A percentile compares a stretch with the other conserved stretches of the same genome.
These are phyloP conservation scores for Mus musculus DNA, from an alignment of 2,113 vertebrate genomes.

Conservation along the genomic window GRCm39 chr1:160910001-160910500, in stretches of 20 bases:
- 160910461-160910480: conserved; percentile 86
- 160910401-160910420: conserved; percentile 36
- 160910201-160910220: accelerated
- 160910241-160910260: neutral
- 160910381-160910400: conserved; percentile 18
- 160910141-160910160: neutral
- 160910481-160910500: conserved; percentile 82
- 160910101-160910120: neutral
- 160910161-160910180: neutral
- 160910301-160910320: neutral
- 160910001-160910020: neutral
- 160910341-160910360: neutral
- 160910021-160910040: neutral
- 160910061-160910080: neutral
- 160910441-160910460: conserved; percentile 41
- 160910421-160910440: conserved; percentile 38
- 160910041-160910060: neutral
- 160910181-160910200: neutral
- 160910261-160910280: neutral
- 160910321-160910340: neutral
- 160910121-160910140: neutral
- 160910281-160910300: neutral
- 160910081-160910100: neutral
- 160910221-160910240: neutral
- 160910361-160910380: neutral